phyloP scores from a whole-genome alignment of 1,140 invertebrate species.

The Stenopsyche tienmushanensis region DNA sequence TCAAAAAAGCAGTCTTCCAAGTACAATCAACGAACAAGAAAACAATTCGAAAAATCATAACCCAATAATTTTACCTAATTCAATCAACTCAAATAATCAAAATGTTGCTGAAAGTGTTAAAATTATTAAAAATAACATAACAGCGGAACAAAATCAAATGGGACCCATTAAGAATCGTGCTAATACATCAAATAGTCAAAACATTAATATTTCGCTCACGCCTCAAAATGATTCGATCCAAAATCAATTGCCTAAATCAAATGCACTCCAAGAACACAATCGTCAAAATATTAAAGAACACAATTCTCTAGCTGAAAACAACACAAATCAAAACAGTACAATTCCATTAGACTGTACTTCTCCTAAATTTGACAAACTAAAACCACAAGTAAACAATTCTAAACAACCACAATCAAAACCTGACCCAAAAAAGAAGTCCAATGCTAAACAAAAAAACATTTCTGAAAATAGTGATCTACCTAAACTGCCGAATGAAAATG shows the following conservation, averaged over 20 bases:
- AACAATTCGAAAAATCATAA: conserved; percentile 8
- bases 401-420: background rate
- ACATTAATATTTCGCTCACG: background rate
- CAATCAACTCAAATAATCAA: background rate
- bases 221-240: background rate
- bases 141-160: background rate
- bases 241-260: background rate
- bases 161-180: background rate
- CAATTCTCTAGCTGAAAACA: background rate
- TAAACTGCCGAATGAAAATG: too few species aligned
- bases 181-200: background rate
- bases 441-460: background rate
- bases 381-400: background rate
- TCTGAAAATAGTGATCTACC: background rate
- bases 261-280: background rate
- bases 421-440: background rate
- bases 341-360: background rate
- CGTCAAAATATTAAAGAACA: background rate
- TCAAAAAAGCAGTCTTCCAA: background rate
- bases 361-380: background rate
- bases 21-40: background rate
- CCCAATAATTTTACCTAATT: too few species aligned
- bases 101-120: too few species aligned
- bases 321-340: background rate
- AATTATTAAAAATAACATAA: background rate